Percentiles rank a stretch among this genome's conserved stretches.
Evolutionary conservation across 2,113 vertebrate species (phyloP).

Genomic region (Phrynosoma platyrhinos): DNA sequence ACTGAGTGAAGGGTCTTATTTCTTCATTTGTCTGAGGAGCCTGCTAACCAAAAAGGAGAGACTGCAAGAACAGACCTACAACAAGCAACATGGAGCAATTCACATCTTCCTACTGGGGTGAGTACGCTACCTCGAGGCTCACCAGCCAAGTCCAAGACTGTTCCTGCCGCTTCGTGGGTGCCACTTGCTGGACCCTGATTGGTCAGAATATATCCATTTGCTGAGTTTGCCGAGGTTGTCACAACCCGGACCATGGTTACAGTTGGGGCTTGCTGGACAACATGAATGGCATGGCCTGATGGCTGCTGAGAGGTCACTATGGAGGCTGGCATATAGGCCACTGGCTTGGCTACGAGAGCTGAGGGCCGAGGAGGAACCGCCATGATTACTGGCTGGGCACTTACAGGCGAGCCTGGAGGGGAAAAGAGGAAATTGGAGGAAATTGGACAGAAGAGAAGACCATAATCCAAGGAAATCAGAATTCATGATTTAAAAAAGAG

Average conservation of each 20-base stretch:
- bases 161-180: conserved; percentile 76
- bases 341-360: conserved; percentile 84
- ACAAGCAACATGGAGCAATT: no score
- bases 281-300: conserved; percentile 87
- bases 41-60: neutral
- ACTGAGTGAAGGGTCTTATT: neutral
- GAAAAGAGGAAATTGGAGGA: neutral
- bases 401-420: conserved; percentile 90
- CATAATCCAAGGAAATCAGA: neutral
- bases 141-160: conserved; percentile 76
- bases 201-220: conserved; percentile 91
- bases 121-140: conserved; percentile 75
- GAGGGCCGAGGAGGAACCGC: conserved; percentile 88
- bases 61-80: neutral
- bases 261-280: conserved; percentile 89
- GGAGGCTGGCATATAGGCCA: conserved; percentile 89
- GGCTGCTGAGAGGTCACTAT: conserved; percentile 84
- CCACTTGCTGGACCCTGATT: conserved; percentile 75
- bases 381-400: conserved; percentile 94
- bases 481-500: neutral
- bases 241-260: conserved; percentile 96
- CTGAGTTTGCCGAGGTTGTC: conserved; percentile 84
- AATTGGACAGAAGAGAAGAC: rapidly evolving
- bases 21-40: neutral
- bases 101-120: no score